Percentiles rank a stretch among this genome's conserved stretches.
Evolutionary conservation across 1,140 invertebrate species (phyloP).

Genomic region (Pteromalus puparum): DNA sequence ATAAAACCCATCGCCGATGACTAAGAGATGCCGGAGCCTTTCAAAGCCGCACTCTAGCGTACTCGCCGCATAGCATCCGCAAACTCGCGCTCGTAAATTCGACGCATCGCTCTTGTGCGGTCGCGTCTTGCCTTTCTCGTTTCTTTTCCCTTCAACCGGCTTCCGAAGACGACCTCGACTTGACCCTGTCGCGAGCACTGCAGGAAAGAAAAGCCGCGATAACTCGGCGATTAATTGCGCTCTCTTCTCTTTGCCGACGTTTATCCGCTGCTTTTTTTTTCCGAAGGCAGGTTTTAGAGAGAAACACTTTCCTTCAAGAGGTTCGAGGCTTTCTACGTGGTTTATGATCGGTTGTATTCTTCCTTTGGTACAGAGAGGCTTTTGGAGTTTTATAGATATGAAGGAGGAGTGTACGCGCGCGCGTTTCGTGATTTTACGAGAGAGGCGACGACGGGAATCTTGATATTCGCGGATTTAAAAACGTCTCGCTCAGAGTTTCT

Average conservation of each 20-base stretch:
- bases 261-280: conserved; percentile 25
- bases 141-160: conserved; percentile 39
- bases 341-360: background rate
- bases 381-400: background rate
- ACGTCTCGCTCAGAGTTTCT: background rate
- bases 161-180: conserved; percentile 53
- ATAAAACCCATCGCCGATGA: background rate
- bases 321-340: background rate
- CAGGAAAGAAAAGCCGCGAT: background rate
- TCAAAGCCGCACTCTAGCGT: background rate
- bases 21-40: background rate
- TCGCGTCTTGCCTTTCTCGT: background rate
- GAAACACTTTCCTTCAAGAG: background rate
- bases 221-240: conserved; percentile 14
- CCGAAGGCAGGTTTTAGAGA: background rate
- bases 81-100: conserved; percentile 22
- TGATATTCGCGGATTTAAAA: background rate
- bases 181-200: conserved; percentile 31
- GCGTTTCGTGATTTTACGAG: background rate
- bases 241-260: background rate
- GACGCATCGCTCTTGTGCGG: background rate
- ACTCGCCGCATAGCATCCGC: background rate
- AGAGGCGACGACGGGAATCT: background rate
- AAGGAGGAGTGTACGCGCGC: too few relatives aligned
- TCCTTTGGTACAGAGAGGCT: background rate